phyloP scores from a whole-genome alignment of 2,113 vertebrate species.

The Tenrec ecaudatus region DNA sequence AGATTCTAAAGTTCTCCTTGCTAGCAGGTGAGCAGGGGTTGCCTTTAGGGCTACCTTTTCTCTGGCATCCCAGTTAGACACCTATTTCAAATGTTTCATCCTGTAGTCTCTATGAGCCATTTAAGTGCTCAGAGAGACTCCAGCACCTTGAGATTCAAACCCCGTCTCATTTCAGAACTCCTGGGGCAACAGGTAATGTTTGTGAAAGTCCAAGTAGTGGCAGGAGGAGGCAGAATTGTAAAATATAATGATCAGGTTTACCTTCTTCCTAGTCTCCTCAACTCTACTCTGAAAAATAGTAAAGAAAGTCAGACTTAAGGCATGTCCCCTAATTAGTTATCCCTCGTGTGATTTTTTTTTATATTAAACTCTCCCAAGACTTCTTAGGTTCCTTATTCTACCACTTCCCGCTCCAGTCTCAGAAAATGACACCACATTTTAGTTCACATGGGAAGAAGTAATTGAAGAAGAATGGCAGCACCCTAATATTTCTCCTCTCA shows the following conservation, averaged over 20 bases:
- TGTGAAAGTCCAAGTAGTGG: not conserved
- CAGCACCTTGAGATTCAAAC: constrained; percentile 18
- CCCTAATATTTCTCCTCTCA: no score
- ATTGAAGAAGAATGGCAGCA: not conserved
- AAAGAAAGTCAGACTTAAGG: not conserved
- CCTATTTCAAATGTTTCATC: constrained; percentile 13
- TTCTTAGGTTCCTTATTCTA: not conserved
- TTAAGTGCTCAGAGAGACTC: constrained; percentile 30
- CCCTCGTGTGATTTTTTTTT: not conserved
- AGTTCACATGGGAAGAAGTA: not conserved
- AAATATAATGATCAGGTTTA: not conserved
- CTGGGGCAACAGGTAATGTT: not conserved
- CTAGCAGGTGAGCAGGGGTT: constrained; percentile 36
- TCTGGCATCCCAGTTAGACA: not conserved
- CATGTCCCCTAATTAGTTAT: not conserved
- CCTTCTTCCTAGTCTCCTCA: not conserved
- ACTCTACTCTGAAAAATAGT: not conserved
- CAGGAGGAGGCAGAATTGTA: not conserved
- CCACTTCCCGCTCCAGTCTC: not conserved
- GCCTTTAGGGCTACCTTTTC: constrained; percentile 1
- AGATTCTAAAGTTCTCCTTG: constrained; percentile 31
- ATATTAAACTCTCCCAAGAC: not conserved
- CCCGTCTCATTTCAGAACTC: not conserved
- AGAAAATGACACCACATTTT: not conserved
- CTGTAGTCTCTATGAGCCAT: not conserved